Percentiles rank a stretch among this genome's conserved stretches.
Conservation (phyloP, 2,888 invertebrate genomes). For the Drosophila colorata region DNA sequence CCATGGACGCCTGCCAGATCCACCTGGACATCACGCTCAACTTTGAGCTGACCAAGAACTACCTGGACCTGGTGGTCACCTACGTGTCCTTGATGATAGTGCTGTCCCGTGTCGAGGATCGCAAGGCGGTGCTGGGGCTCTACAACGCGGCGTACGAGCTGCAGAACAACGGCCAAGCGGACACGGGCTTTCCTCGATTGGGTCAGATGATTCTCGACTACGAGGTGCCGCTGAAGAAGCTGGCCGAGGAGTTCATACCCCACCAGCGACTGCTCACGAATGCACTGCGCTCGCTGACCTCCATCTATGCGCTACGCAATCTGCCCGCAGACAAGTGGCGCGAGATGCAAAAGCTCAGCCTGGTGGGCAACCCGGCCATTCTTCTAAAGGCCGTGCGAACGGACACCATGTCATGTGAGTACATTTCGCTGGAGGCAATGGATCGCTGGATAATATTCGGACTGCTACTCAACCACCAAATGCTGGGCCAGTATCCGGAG, state of each 20-base stretch:
- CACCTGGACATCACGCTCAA: conserved; percentile 97
- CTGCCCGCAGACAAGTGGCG: conserved; percentile 97
- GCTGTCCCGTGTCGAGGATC: conserved; percentile 98
- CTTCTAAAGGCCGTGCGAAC: conserved; percentile 97
- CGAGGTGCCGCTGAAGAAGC: conserved; percentile 96
- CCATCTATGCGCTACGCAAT: conserved; percentile 95
- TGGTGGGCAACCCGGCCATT: conserved; percentile 97
- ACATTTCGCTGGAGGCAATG: conserved; percentile 96
- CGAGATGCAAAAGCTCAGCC: conserved; percentile 95
- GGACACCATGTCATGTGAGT: conserved; percentile 99
- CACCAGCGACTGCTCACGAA: conserved; percentile 94
- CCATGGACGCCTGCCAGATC: conserved; percentile 98
- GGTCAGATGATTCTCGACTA: conserved; percentile 99
- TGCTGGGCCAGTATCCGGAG: conserved; percentile 92
- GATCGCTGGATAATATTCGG: conserved; percentile 99
- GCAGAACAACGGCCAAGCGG: conserved; percentile 93
- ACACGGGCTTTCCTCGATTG: conserved; percentile 96
- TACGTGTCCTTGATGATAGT: conserved; percentile 98
- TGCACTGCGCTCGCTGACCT: conserved; percentile 94
- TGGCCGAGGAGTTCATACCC: conserved; percentile 98
- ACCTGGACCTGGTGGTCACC: conserved; percentile 96
- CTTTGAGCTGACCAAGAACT: conserved; percentile 97
- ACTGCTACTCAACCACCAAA: conserved; percentile 95
- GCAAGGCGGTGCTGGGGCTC: conserved; percentile 97
- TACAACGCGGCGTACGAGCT: conserved; percentile 99